Conservation (phyloP, 2,888 invertebrate genomes). For the Habroteleia sp. region DNA sequence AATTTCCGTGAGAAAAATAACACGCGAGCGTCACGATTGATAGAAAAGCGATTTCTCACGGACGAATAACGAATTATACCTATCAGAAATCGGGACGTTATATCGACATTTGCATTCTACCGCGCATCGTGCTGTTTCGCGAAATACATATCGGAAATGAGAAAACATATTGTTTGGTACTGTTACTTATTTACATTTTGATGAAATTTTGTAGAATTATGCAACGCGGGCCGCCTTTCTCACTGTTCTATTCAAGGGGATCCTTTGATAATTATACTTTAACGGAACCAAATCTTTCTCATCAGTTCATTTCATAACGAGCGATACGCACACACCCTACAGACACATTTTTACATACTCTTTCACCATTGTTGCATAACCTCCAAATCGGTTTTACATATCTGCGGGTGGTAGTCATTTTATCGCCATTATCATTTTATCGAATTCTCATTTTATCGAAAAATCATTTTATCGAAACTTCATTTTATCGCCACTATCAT, state of each 20-base stretch:
- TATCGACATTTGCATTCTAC: conserved; percentile 60
- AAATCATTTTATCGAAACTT: too few species aligned
- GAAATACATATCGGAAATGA: conserved; percentile 51
- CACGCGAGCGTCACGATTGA: conserved; percentile 44
- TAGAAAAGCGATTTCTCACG: conserved; percentile 60
- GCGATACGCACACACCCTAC: not conserved
- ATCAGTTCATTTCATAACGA: conserved; percentile 27
- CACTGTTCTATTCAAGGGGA: conserved; percentile 21
- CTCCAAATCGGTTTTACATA: too few species aligned
- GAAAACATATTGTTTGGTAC: conserved; percentile 49
- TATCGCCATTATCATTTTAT: too few species aligned
- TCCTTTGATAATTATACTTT: conserved; percentile 30
- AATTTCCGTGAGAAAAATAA: conserved; percentile 53
- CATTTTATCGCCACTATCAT: too few species aligned
- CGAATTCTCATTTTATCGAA: too few species aligned
- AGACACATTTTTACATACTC: not conserved
- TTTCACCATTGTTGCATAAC: too few species aligned
- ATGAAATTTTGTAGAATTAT: conserved; percentile 45
- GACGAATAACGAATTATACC: conserved; percentile 54
- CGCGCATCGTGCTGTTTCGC: conserved; percentile 24
- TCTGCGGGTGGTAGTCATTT: too few species aligned
- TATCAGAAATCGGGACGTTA: conserved; percentile 54
- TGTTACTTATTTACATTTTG: conserved; percentile 55
- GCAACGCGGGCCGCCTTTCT: conserved; percentile 26
- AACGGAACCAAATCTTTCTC: conserved; percentile 34